These are phyloP conservation scores for Molanna angustata DNA, from an alignment of 2,888 invertebrate genomes.

Conservation along the genomic window DNA sequence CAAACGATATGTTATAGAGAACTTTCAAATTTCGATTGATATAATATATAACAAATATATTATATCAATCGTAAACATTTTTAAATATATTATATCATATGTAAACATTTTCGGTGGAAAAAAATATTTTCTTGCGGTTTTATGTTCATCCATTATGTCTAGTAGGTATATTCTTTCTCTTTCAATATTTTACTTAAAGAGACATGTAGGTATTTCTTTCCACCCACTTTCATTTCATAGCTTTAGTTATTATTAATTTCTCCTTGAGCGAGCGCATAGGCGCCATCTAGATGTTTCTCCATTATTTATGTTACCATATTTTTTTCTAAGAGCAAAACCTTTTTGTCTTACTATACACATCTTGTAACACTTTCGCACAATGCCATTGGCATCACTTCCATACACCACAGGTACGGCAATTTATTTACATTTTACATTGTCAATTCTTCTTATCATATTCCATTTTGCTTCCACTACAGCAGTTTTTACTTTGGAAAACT, in stretches of 20 bases:
- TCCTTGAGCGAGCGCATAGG: slow-evolving; percentile 19
- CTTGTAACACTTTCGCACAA: too few relatives aligned
- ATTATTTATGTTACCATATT: slow-evolving; percentile 25
- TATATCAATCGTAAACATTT: too few relatives aligned
- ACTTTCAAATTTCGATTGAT: too few relatives aligned
- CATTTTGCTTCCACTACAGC: too few relatives aligned
- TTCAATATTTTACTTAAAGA: slow-evolving; percentile 12
- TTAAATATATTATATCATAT: too few relatives aligned
- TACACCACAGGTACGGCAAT: too few relatives aligned
- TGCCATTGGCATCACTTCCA: too few relatives aligned
- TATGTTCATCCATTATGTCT: slow-evolving; percentile 10
- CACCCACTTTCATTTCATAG: slow-evolving; percentile 20
- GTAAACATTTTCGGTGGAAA: neutral
- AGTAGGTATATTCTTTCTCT: slow-evolving; percentile 5
- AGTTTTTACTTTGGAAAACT: too few relatives aligned
- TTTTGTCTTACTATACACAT: slow-evolving; percentile 6
- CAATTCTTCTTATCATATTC: too few relatives aligned
- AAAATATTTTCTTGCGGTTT: neutral
- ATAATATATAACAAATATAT: too few relatives aligned
- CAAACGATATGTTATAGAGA: too few relatives aligned
- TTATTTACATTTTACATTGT: too few relatives aligned
- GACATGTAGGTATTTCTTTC: slow-evolving; percentile 3
- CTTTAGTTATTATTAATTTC: slow-evolving; percentile 23
- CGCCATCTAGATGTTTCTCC: slow-evolving; percentile 24
- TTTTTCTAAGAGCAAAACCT: slow-evolving; percentile 12